Base-by-base conservation (phyloP, 2,113 vertebrate genomes). In the Strix aluco region DNA sequence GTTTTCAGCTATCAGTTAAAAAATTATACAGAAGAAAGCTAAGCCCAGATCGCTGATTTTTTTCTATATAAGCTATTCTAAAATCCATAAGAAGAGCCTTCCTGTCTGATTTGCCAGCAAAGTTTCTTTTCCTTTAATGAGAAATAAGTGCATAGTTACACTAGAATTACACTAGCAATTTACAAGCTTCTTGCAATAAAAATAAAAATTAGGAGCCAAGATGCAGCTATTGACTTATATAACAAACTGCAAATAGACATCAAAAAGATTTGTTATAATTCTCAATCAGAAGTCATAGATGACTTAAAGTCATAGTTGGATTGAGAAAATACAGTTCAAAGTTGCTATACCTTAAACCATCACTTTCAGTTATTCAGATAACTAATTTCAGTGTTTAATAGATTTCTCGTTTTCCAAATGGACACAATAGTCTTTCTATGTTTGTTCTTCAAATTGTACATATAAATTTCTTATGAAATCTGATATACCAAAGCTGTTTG, bases 351-450 rank as follows among this genome's bases (percentile, higher is more conserved):
- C n/a, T 66, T 70, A 75, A 49, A 49, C 8, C 10, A 47, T 65
- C 0, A 15, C 54, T 61, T 72, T 71, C 17, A 42, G 6, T 82
- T 82, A 54, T 73, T 74, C 49, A 51, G 30, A 7, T 27, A 57
- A 81, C n/a, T 79, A 72, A 80, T 81, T 90, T 85, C 30, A 66
- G 6, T 5, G 5, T 75, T 84, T 67, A 22, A 58, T 19, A 17
- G 27, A 52, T 77, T 94, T 87, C 14, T 58, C 26, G 17, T 77
- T 74, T 89, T 74, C 54, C 54, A 79, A 72, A 87, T 13, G 16
- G 9, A 1, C 3, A 1, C 0, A 2, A 36, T 27, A 52, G 15
- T 14, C 26, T 69, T 82, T 47, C 16, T 44, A 1, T 83, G 7
- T 57, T 81, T 75, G 14, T 40, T 91, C 21, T 95, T 69, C 32